Evolutionary conservation across 1,140 invertebrate genomes (phyloP).

Genomic region (Nasonia longicornis): DNA sequence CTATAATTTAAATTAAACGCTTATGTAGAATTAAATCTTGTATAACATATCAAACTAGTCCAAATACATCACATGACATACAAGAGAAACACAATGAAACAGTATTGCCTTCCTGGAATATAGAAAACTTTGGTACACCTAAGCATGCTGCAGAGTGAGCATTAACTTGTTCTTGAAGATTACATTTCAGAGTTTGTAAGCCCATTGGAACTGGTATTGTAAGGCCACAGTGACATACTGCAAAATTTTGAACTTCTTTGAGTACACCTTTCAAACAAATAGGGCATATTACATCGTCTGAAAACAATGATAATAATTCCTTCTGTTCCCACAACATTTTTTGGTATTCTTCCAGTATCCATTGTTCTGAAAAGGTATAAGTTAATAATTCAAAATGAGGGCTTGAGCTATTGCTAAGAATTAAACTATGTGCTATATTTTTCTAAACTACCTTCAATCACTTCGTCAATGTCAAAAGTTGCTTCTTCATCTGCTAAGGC

Average conservation of each 20-base stretch:
- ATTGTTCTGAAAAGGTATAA: constrained; percentile 57
- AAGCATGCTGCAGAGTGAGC: constrained; percentile 54
- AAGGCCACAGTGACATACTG: constrained; percentile 56
- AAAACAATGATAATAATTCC: constrained; percentile 48
- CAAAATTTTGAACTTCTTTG: constrained; percentile 45
- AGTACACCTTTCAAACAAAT: constrained; percentile 58
- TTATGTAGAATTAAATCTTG: background rate
- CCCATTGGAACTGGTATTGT: constrained; percentile 51
- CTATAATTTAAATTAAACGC: background rate
- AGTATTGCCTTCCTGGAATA: constrained; percentile 52
- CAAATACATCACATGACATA: constrained; percentile 56
- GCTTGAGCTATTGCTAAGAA: background rate
- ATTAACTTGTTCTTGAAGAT: constrained; percentile 51
- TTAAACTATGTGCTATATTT: constrained; percentile 8
- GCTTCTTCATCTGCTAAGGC: constrained; percentile 38
- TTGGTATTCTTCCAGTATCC: constrained; percentile 65
- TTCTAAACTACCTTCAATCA: constrained; percentile 37
- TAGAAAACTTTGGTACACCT: constrained; percentile 52
- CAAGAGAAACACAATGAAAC: constrained; percentile 57
- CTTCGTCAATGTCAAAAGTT: constrained; percentile 39
- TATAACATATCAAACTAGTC: constrained; percentile 40
- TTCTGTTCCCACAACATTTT: constrained; percentile 57
- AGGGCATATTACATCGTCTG: constrained; percentile 57
- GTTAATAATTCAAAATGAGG: constrained; percentile 1
- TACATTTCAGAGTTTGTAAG: constrained; percentile 50